These are phyloP conservation scores for Oophaga sylvatica DNA, from an alignment of 2,797 vertebrate species.

Conservation along the genomic window DNA sequence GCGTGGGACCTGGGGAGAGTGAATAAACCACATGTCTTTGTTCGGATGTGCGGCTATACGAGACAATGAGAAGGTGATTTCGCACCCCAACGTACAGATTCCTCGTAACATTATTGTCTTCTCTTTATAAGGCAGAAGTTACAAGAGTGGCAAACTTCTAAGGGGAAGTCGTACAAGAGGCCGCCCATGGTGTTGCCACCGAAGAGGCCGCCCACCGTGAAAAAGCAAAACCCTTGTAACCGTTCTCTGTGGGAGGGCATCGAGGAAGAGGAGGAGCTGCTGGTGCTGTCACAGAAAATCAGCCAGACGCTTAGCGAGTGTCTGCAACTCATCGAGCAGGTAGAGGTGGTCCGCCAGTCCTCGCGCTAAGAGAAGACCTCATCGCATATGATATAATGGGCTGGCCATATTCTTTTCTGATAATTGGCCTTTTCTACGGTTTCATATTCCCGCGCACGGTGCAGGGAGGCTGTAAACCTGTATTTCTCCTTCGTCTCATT, in stretches of 20 bases:
- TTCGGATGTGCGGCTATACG: no score
- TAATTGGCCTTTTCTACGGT: background rate
- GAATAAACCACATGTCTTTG: no score
- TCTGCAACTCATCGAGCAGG: constrained; percentile 79
- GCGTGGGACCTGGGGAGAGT: no score
- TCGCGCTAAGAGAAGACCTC: background rate
- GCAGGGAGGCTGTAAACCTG: background rate
- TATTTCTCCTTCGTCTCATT: no score
- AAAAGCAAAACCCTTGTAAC: constrained; percentile 50
- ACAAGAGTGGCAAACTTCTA: constrained; percentile 85
- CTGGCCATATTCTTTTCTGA: no score
- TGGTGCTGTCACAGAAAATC: constrained; percentile 73
- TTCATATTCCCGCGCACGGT: background rate
- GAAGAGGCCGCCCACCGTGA: constrained; percentile 64
- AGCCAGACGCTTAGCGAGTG: constrained; percentile 79
- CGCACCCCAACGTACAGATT: no score
- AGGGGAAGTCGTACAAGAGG: constrained; percentile 88
- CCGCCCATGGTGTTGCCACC: constrained; percentile 80
- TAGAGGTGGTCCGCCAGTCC: constrained; percentile 61
- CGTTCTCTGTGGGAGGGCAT: constrained; percentile 74
- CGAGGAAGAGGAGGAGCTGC: constrained; percentile 77
- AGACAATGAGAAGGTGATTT: no score
- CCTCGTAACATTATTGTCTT: background rate
- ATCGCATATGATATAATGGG: no score
- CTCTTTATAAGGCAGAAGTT: constrained; percentile 78